These are phyloP conservation scores for Coranthus polyacanthus DNA, from an alignment of 2,797 vertebrate species.

Conservation along the genomic window DNA sequence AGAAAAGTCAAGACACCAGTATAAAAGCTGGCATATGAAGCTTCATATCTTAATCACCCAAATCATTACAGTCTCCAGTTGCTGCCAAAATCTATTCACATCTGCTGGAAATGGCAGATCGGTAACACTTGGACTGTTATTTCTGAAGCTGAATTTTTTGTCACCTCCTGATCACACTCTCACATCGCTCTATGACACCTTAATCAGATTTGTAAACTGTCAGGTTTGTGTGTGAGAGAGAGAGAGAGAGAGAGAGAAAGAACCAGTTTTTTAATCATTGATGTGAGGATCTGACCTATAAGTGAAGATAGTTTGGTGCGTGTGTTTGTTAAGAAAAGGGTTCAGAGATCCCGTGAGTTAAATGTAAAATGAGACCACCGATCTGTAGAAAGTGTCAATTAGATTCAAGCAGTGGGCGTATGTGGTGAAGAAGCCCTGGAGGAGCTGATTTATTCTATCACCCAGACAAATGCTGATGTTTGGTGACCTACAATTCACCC, in stretches of 20 bases:
- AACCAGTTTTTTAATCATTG: too few relatives aligned
- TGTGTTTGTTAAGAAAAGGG: constrained; percentile 3
- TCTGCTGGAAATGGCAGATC: constrained; percentile 49
- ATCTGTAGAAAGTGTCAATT: constrained; percentile 59
- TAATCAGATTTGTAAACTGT: constrained; percentile 54
- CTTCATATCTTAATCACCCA: neutral
- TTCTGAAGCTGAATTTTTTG: constrained; percentile 67
- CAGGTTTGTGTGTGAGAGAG: constrained; percentile 21
- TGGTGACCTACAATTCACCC: constrained; percentile 25
- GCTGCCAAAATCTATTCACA: constrained; percentile 41
- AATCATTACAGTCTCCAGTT: constrained; percentile 1
- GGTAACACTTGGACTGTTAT: constrained; percentile 54
- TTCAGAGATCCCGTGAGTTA: constrained; percentile 46
- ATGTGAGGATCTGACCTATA: too few relatives aligned
- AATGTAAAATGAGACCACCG: constrained; percentile 45
- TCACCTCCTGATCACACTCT: constrained; percentile 62
- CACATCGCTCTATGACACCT: constrained; percentile 50
- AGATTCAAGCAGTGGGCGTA: constrained; percentile 50
- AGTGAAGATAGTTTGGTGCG: neutral
- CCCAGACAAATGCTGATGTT: constrained; percentile 22
- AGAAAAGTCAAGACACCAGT: constrained; percentile 10
- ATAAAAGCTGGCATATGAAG: constrained; percentile 15
- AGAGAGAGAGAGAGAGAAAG: neutral
- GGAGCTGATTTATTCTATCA: constrained; percentile 36
- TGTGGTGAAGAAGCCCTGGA: constrained; percentile 24